A percentile compares a stretch with the other conserved stretches of the same genome.
These are phyloP conservation scores for Phaethon lepturus DNA, from an alignment of 2,113 vertebrate species.

Conservation along the genomic window DNA sequence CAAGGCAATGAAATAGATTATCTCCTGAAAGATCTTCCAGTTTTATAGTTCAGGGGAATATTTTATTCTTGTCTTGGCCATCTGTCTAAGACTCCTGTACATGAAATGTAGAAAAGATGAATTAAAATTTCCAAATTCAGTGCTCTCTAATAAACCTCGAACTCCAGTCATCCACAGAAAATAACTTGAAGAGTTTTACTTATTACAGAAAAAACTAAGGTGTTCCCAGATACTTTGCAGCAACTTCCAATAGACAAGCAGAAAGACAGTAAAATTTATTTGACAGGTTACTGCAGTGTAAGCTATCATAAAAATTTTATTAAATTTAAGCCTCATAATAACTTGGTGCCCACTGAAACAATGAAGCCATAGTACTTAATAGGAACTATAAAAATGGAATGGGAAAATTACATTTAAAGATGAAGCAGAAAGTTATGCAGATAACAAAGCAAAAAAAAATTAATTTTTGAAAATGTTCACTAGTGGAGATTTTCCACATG, in stretches of 20 bases:
- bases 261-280: conserved; percentile 21
- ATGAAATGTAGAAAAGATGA: not conserved
- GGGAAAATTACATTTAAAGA: conserved; percentile 37
- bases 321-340: conserved; percentile 54
- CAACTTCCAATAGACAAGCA: not conserved
- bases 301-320: conserved; percentile 30
- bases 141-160: not conserved
- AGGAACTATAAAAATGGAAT: conserved; percentile 24
- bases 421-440: not conserved
- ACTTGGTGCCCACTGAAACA: conserved; percentile 19
- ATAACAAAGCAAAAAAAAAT: conserved; percentile 46
- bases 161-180: not conserved
- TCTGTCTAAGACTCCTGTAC: not conserved
- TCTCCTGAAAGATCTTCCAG: not conserved
- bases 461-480: conserved; percentile 25
- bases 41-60: not conserved
- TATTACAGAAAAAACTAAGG: not conserved
- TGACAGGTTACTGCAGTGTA: conserved; percentile 9
- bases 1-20: not conserved
- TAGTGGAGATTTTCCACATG: conserved; percentile 28
- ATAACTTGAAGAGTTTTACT: not conserved
- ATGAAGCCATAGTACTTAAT: not conserved
- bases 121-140: not conserved
- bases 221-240: not conserved
- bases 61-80: not conserved